Percentiles rank a stretch among this genome's conserved stretches.
These are phyloP conservation scores for Eulacestoma nigropectus DNA, from an alignment of 2,113 vertebrate genomes.

Conservation along the genomic window DNA sequence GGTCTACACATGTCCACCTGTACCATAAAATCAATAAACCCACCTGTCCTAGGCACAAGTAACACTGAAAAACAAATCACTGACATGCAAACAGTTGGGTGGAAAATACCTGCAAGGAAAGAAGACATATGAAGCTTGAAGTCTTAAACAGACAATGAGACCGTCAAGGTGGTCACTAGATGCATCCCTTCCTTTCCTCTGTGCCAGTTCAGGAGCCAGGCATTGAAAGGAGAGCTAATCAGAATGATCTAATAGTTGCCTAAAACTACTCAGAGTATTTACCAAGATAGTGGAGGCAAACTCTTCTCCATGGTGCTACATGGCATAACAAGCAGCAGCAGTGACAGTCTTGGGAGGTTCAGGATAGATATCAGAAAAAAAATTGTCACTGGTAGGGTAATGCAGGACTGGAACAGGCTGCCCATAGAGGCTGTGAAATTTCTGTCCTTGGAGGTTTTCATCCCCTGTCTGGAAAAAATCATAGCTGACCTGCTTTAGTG, in stretches of 20 bases:
- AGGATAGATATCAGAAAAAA: neutral
- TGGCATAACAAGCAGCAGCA: neutral
- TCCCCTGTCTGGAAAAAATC: neutral
- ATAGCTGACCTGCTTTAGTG: neutral
- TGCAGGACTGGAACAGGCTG: neutral
- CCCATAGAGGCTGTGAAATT: neutral
- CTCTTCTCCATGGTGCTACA: neutral
- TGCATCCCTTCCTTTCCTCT: neutral
- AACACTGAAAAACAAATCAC: neutral
- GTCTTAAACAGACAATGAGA: neutral
- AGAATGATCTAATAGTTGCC: neutral
- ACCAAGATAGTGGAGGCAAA: neutral
- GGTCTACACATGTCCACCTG: neutral
- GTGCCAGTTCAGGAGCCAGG: neutral
- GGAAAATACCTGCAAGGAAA: neutral
- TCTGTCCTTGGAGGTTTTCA: neutral
- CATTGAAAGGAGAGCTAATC: neutral
- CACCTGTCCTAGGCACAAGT: neutral
- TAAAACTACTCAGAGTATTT: neutral
- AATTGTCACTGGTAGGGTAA: neutral
- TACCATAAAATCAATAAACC: neutral
- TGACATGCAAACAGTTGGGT: neutral
- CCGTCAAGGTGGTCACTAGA: neutral
- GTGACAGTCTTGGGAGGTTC: neutral
- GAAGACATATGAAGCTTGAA: neutral